Conservation (phyloP, 2,888 invertebrate genomes). For the Microplitis manilae region DNA sequence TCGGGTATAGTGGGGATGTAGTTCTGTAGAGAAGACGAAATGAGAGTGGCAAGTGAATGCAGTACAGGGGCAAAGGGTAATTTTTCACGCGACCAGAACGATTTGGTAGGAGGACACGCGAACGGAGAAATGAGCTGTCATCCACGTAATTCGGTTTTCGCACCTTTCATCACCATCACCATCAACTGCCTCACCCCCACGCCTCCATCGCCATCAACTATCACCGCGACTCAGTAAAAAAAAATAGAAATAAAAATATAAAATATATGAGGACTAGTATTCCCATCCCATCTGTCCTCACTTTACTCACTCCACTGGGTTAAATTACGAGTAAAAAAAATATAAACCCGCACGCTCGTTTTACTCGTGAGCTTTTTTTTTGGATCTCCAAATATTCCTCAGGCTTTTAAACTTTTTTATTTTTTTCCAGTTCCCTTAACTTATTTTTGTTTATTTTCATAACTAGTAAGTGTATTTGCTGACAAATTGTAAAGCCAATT, state of each 20-base stretch:
- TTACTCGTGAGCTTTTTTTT: too few relatives aligned
- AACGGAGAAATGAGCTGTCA: conserved; percentile 50
- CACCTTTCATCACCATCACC: conserved; percentile 25
- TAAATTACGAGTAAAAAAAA: too few relatives aligned
- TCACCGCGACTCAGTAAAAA: not conserved
- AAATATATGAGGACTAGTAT: too few relatives aligned
- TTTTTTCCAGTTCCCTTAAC: too few relatives aligned
- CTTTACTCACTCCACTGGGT: too few relatives aligned
- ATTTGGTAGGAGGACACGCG: conserved; percentile 41
- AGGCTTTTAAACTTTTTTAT: too few relatives aligned
- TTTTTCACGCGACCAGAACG: conserved; percentile 42
- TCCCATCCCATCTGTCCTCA: too few relatives aligned
- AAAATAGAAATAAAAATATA: not conserved
- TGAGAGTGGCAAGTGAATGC: not conserved
- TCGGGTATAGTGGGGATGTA: not conserved
- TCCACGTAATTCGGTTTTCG: conserved; percentile 47
- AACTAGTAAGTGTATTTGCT: too few relatives aligned
- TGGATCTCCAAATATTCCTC: too few relatives aligned
- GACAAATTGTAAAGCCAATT: too few relatives aligned
- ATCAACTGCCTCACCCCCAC: not conserved
- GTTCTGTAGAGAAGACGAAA: not conserved
- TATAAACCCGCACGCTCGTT: too few relatives aligned
- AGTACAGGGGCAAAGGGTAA: conserved; percentile 23
- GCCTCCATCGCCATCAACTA: not conserved
- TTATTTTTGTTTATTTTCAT: too few relatives aligned